A percentile compares a stretch with the other conserved stretches of the same genome.
Evolutionary conservation across 2,888 invertebrate genomes (phyloP).

Genomic region (Calephelis perditalis): DNA sequence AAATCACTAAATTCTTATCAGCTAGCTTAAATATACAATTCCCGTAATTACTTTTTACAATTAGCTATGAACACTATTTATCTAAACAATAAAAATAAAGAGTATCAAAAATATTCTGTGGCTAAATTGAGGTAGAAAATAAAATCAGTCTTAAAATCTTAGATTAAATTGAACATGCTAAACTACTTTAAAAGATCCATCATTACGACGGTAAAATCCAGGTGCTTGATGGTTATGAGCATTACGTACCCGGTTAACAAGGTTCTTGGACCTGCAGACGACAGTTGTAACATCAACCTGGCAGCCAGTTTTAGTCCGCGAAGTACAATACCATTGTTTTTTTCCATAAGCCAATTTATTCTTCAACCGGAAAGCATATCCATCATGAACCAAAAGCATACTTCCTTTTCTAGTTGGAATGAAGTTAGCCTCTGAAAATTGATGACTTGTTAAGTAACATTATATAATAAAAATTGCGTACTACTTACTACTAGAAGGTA

Average conservation of each 20-base stretch:
- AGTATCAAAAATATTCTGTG: constrained; percentile 21
- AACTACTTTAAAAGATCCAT: constrained; percentile 63
- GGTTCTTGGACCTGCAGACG: constrained; percentile 43
- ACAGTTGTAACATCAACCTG: constrained; percentile 61
- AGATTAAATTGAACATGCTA: constrained; percentile 28
- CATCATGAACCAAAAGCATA: constrained; percentile 55
- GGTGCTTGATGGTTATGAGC: constrained; percentile 60
- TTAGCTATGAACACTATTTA: constrained; percentile 15
- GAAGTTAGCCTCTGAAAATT: constrained; percentile 61
- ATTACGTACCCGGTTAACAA: constrained; percentile 56
- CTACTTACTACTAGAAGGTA: not conserved
- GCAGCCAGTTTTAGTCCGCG: constrained; percentile 59
- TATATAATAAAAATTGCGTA: not conserved
- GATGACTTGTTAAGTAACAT: constrained; percentile 1
- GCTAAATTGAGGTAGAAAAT: constrained; percentile 29
- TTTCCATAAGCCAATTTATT: constrained; percentile 67
- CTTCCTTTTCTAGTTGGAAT: constrained; percentile 65
- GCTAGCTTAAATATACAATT: not conserved
- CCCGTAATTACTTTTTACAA: not conserved
- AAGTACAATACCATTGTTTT: constrained; percentile 68
- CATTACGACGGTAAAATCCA: constrained; percentile 55
- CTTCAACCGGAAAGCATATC: constrained; percentile 62
- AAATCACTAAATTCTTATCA: too few species aligned
- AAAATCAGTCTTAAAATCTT: constrained; percentile 27
- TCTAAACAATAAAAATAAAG: constrained; percentile 21